These are phyloP conservation scores for Sebastes ruberrimus DNA, from an alignment of 2,797 vertebrate genomes.

Conservation along the genomic window DNA sequence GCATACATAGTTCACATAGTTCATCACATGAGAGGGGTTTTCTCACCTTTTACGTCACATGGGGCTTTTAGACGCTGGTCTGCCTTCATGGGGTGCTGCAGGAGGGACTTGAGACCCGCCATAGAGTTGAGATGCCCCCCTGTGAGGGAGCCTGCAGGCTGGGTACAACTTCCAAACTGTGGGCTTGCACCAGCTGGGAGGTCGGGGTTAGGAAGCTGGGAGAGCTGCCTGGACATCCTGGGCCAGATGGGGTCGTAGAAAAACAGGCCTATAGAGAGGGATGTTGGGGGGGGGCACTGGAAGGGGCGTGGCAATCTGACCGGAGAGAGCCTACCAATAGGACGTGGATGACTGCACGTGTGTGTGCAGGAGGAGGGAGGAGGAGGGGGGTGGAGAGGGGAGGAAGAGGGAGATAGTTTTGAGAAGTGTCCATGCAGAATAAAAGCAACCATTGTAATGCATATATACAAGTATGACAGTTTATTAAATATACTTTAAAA, in stretches of 20 bases:
- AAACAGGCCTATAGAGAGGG: constrained; percentile 43
- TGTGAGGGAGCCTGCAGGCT: constrained; percentile 78
- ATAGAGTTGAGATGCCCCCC: constrained; percentile 83
- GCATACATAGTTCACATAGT: background rate
- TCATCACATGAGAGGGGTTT: background rate
- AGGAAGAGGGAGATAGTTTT: constrained; percentile 35
- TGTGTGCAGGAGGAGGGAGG: constrained; percentile 1
- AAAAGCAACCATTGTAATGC: constrained; percentile 27
- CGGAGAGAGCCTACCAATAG: constrained; percentile 60
- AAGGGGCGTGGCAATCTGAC: constrained; percentile 54
- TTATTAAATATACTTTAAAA: constrained; percentile 4
- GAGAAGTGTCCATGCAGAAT: constrained; percentile 43
- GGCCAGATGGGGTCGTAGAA: constrained; percentile 60
- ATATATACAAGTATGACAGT: constrained; percentile 1
- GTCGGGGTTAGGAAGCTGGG: constrained; percentile 84
- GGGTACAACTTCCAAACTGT: constrained; percentile 83
- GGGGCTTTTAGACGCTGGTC: constrained; percentile 85
- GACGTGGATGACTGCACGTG: constrained; percentile 54
- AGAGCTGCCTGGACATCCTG: constrained; percentile 85
- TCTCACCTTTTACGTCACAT: constrained; percentile 81
- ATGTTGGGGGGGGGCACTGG: constrained; percentile 45
- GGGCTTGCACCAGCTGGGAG: constrained; percentile 85
- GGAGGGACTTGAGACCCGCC: constrained; percentile 88
- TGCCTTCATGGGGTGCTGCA: constrained; percentile 89
- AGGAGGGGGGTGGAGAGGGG: background rate